Percentiles rank a stretch among this genome's conserved stretches.
phyloP scores from a whole-genome alignment of 1,140 invertebrate genomes.

The Trichomalopsis sarcophagae region DNA sequence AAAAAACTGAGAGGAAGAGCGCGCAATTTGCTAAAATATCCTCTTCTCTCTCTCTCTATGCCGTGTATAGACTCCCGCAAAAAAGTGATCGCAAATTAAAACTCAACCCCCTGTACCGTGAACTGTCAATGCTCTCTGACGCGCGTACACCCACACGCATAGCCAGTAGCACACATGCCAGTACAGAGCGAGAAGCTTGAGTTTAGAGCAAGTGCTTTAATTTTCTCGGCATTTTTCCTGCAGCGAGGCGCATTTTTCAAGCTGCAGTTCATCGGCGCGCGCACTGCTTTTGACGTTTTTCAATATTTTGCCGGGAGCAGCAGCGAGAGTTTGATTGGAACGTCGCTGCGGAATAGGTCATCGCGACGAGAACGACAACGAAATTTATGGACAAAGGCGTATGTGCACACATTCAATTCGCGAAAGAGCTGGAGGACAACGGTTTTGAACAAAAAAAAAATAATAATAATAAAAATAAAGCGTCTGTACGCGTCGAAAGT shows the following conservation, averaged over 20 bases:
- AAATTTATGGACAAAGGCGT: conserved; percentile 37
- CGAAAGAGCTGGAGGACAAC: background rate
- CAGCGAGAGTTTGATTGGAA: background rate
- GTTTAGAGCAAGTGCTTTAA: conserved; percentile 21
- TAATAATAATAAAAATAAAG: too few species aligned
- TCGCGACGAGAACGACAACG: background rate
- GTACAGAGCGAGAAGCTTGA: background rate
- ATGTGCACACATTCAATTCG: background rate
- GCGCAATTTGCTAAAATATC: too few species aligned
- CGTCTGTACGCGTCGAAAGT: background rate
- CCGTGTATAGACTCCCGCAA: too few species aligned
- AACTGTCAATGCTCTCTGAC: background rate
- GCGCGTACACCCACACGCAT: background rate
- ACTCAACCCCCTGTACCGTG: background rate
- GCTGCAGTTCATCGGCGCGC: background rate
- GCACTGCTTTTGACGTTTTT: conserved; percentile 33
- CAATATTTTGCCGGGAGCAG: background rate
- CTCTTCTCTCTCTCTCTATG: too few species aligned
- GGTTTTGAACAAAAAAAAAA: background rate
- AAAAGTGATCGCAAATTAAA: conserved; percentile 2
- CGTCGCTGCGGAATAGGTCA: background rate
- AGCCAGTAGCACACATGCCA: too few species aligned
- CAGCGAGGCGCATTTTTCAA: background rate
- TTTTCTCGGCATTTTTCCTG: conserved; percentile 1
- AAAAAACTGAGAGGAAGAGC: too few species aligned